These are phyloP conservation scores for Raja brachyura DNA, from an alignment of 2,113 vertebrate genomes.

Conservation along the genomic window DNA sequence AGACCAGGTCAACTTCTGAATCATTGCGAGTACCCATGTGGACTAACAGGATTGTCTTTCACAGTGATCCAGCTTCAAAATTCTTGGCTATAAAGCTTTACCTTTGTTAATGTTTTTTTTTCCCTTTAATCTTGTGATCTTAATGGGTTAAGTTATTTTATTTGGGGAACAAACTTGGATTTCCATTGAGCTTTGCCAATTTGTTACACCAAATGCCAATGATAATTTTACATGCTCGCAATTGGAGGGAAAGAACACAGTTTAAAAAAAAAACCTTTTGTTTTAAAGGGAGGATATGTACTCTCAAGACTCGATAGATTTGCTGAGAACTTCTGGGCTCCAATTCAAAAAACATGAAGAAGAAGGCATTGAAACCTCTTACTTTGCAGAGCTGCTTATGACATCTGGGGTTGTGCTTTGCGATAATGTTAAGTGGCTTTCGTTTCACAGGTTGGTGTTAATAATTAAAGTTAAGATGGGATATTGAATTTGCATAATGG, in stretches of 20 bases:
- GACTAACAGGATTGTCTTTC: neutral
- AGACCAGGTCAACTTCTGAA: neutral
- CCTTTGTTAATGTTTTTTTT: neutral
- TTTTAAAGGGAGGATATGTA: slow-evolving; percentile 90
- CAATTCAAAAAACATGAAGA: slow-evolving; percentile 98
- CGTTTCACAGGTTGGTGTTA: slow-evolving; percentile 83
- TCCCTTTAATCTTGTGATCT: neutral
- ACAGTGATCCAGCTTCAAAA: neutral
- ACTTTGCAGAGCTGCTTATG: slow-evolving; percentile 95
- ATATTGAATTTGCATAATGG: no score
- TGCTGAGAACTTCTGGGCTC: slow-evolving; percentile 91
- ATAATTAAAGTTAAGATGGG: no score
- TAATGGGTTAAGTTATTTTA: neutral
- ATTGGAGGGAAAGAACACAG: neutral
- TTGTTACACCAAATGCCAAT: neutral
- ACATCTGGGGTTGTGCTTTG: slow-evolving; percentile 93
- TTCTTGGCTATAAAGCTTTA: neutral
- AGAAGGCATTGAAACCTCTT: slow-evolving; percentile 91
- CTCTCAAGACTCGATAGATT: slow-evolving; percentile 95
- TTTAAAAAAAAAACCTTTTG: slow-evolving; percentile 29
- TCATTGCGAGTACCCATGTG: neutral
- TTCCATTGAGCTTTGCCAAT: neutral
- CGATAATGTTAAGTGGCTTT: slow-evolving; percentile 96
- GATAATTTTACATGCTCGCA: neutral
- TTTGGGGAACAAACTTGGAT: neutral